Evolutionary conservation across 2,797 vertebrate species (phyloP).

Genomic region (Anguilla marmorata): DNA sequence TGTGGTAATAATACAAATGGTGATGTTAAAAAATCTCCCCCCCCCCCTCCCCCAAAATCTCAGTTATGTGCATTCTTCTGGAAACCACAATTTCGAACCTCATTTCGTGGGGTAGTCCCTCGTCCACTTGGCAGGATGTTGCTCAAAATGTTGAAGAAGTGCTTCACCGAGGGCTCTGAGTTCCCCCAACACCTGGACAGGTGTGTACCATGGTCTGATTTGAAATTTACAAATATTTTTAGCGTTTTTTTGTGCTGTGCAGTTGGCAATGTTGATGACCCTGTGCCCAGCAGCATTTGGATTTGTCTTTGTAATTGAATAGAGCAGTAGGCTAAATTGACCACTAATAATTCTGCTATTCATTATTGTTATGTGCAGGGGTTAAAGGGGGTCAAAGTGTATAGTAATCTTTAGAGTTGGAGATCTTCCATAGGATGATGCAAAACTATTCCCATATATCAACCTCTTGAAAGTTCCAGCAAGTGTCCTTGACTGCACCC

Average conservation of each 20-base stretch:
- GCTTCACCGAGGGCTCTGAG: constrained; percentile 39
- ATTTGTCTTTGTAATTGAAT: background rate
- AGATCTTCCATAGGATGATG: background rate
- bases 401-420: background rate
- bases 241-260: background rate
- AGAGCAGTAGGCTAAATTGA: background rate
- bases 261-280: background rate
- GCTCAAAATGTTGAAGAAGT: constrained; percentile 52
- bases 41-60: background rate
- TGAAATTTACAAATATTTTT: background rate
- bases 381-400: background rate
- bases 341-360: background rate
- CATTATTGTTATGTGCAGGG: background rate
- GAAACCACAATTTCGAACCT: constrained; percentile 43
- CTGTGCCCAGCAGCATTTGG: background rate
- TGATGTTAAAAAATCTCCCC: background rate
- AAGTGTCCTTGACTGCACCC: background rate
- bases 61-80: constrained; percentile 65
- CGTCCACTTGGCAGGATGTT: constrained; percentile 53
- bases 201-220: constrained; percentile 48
- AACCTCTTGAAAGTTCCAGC: background rate
- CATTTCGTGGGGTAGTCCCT: constrained; percentile 26
- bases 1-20: background rate
- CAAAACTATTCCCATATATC: background rate
- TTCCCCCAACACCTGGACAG: constrained; percentile 54